Percentiles rank a stretch among this genome's conserved stretches.
phyloP scores from a whole-genome alignment of 2,888 invertebrate genomes.

The Pseudococcus jackbeardsleyi region DNA sequence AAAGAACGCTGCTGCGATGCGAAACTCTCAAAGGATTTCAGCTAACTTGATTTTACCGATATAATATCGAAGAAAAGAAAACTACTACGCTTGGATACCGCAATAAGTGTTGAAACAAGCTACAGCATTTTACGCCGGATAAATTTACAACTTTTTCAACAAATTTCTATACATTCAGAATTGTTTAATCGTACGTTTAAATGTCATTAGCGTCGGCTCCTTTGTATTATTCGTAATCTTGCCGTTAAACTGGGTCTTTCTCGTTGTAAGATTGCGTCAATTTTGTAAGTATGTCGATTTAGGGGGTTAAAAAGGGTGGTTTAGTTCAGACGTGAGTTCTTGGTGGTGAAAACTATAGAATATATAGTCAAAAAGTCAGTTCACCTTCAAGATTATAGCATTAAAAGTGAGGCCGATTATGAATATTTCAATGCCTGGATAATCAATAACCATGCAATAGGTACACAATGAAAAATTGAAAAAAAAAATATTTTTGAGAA shows the following conservation, averaged over 20 bases:
- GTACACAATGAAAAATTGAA: too few relatives aligned
- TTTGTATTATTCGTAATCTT: constrained; percentile 15
- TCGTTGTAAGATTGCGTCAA: neutral
- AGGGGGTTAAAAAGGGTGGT: too few relatives aligned
- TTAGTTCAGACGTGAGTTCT: too few relatives aligned
- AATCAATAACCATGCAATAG: too few relatives aligned
- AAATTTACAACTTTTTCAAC: constrained; percentile 45
- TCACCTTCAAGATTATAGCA: too few relatives aligned
- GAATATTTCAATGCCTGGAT: too few relatives aligned
- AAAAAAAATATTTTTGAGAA: too few relatives aligned
- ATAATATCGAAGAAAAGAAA: constrained; percentile 52
- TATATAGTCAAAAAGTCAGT: too few relatives aligned
- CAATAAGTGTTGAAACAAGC: constrained; percentile 53
- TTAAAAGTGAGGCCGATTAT: too few relatives aligned
- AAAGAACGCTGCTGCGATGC: neutral
- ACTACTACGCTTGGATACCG: constrained; percentile 38
- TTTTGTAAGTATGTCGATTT: neutral
- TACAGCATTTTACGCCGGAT: constrained; percentile 46
- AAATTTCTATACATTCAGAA: constrained; percentile 12
- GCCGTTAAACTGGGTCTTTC: neutral
- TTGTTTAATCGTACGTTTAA: constrained; percentile 43
- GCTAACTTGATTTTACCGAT: constrained; percentile 55
- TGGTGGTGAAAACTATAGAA: too few relatives aligned
- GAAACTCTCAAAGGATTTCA: constrained; percentile 52
- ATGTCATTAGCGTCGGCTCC: constrained; percentile 31